Evolutionary conservation across 1,140 invertebrate genomes (phyloP).

Genomic region (Neelides sp.): DNA sequence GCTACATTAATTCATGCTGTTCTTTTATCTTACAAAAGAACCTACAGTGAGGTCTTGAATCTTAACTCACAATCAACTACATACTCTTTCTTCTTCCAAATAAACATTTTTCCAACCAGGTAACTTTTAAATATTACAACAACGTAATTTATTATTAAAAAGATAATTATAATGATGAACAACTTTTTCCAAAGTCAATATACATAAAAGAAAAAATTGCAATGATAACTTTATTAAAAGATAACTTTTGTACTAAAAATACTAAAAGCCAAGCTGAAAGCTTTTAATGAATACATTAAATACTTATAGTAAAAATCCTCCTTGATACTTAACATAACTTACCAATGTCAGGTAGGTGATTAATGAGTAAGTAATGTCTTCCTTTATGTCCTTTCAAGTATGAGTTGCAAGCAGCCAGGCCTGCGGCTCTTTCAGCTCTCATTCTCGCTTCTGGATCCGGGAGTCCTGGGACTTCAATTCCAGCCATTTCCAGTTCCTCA

Average conservation of each 20-base stretch:
- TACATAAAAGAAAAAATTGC: conserved; percentile 7
- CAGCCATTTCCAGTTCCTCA: conserved; percentile 40
- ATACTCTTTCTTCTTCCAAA: background rate
- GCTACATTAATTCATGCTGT: background rate
- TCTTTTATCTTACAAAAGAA: background rate
- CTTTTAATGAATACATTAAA: background rate
- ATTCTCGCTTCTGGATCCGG: conserved; percentile 43
- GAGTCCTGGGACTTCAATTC: conserved; percentile 46
- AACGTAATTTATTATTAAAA: conserved; percentile 5
- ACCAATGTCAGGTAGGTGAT: conserved; percentile 64
- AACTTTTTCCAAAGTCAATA: background rate
- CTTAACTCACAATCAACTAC: too few relatives aligned
- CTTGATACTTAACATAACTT: conserved; percentile 24
- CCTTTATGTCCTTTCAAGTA: conserved; percentile 47
- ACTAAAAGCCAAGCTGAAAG: background rate
- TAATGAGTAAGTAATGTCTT: conserved; percentile 59
- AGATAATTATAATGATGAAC: conserved; percentile 1
- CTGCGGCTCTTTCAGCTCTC: conserved; percentile 40
- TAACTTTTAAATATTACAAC: conserved; percentile 1
- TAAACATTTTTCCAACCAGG: too few relatives aligned
- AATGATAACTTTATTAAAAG: background rate
- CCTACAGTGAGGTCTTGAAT: too few relatives aligned
- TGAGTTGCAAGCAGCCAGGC: conserved; percentile 48
- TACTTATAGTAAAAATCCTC: background rate
- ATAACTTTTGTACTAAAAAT: background rate